Evolutionary conservation across 2,797 vertebrate genomes (phyloP).

Genomic region (Loriculus beryllinus): DNA sequence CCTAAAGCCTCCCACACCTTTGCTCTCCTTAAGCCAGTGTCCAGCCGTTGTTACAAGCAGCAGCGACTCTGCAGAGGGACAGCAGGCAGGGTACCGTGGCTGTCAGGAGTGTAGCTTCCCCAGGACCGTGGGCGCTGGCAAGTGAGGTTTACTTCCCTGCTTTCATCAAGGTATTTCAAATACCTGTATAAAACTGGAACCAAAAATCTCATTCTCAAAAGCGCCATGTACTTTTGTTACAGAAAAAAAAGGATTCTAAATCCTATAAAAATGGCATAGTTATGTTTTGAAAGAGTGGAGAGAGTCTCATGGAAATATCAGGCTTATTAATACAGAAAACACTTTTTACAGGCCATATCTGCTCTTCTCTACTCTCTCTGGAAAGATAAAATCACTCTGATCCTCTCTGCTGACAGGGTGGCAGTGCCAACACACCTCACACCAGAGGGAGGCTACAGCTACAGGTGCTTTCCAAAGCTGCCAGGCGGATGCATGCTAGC

Average conservation of each 20-base stretch:
- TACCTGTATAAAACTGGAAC: neutral
- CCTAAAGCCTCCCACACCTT: neutral
- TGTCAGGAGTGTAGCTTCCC: neutral
- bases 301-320: neutral
- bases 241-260: neutral
- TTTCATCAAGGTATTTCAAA: neutral
- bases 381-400: neutral
- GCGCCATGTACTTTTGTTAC: neutral
- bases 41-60: neutral
- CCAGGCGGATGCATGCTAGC: neutral
- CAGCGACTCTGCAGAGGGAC: neutral
- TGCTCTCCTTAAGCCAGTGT: neutral
- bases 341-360: neutral
- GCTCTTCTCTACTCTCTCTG: neutral
- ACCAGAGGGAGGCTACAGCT: neutral
- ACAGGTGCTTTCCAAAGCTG: neutral
- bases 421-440: neutral
- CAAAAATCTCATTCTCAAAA: neutral
- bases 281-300: neutral
- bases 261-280: neutral
- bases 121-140: fast-evolving
- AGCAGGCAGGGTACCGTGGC: neutral
- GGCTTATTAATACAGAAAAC: neutral
- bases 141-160: neutral
- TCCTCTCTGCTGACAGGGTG: fast-evolving